A percentile compares a stretch with the other conserved stretches of the same genome.
phyloP scores from a whole-genome alignment of 2,888 invertebrate species.

The Pasiphila rectangulata region DNA sequence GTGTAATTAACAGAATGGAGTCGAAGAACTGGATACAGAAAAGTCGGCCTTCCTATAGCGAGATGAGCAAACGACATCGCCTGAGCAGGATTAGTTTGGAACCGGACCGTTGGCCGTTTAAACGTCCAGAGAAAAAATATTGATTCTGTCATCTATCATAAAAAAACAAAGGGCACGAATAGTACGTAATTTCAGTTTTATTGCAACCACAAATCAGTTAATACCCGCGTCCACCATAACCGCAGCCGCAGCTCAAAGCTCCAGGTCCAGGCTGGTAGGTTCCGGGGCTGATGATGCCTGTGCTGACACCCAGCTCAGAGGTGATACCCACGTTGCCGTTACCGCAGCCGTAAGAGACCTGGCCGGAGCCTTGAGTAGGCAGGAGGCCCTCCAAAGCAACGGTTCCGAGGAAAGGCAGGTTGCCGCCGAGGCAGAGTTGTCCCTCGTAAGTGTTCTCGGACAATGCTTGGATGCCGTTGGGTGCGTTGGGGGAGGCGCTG shows the following conservation, averaged over 20 bases:
- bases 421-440: constrained; percentile 42
- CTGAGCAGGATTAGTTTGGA: too few relatives aligned
- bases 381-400: constrained; percentile 48
- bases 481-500: constrained; percentile 47
- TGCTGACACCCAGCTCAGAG: constrained; percentile 29
- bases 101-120: too few relatives aligned
- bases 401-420: constrained; percentile 53
- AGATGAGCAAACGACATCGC: too few relatives aligned
- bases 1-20: too few relatives aligned
- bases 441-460: constrained; percentile 56
- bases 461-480: constrained; percentile 46
- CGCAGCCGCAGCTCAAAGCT: background rate
- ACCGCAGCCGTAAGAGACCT: constrained; percentile 51
- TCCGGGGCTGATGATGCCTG: constrained; percentile 15
- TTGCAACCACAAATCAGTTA: background rate
- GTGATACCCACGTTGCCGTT: constrained; percentile 39
- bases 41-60: too few relatives aligned
- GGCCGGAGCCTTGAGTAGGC: constrained; percentile 48
- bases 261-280: background rate
- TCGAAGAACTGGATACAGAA: too few relatives aligned
- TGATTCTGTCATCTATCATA: too few relatives aligned
- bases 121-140: too few relatives aligned
- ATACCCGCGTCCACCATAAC: background rate
- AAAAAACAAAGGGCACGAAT: background rate
- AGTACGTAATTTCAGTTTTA: background rate